Base-by-base conservation (phyloP, 2,113 vertebrate genomes). In the Ailurus styani region DNA sequence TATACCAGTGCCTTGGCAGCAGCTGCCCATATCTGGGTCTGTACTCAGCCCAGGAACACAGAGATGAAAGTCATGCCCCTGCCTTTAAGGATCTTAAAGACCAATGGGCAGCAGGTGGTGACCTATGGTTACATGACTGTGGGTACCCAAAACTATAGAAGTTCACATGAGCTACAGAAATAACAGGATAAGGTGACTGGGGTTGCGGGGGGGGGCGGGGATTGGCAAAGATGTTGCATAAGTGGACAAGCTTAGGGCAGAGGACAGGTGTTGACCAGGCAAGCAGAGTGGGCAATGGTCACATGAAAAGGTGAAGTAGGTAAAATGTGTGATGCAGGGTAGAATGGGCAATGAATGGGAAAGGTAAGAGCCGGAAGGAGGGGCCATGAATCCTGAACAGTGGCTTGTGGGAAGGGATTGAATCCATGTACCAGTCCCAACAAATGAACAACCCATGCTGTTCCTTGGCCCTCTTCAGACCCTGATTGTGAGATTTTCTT, bases 291-390 rank as follows among this genome's bases (percentile, higher is more conserved):
- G 29, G 40, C 23, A 25, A 5, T 10, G 15, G 45, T n/a, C 25
- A 8, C 0, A 0, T 68, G 88, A 60, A 81, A 68, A 6, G 18
- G 73, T 7, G 4, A 23, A 34, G 79, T 6, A 10, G 9, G 14
- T 42, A 15, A 50, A 25, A n/a, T 25, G 45, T 31, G 4, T 4
- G 29, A 14, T 7, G 20, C 31, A 4, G 23, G 29, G 27, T 15
- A 34, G 52, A 60, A 60, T 0, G 10, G 83, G 54, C 42, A 9
- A 9, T 0, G 10, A 64, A 42, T 82, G 0, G 0, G 27, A 0
- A 23, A 60, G 31, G 45, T 37, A 17, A 31, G 13, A 21, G 75
- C 13, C 14, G 29, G 7, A 17, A 57, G 18, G 88, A 50, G 57
- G n/a, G 54, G 34, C 50, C 75, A 21, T 7, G 14, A 52, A 29